Base-by-base conservation (phyloP, 2,113 vertebrate species). In the Malurus alboscapulatus region DNA sequence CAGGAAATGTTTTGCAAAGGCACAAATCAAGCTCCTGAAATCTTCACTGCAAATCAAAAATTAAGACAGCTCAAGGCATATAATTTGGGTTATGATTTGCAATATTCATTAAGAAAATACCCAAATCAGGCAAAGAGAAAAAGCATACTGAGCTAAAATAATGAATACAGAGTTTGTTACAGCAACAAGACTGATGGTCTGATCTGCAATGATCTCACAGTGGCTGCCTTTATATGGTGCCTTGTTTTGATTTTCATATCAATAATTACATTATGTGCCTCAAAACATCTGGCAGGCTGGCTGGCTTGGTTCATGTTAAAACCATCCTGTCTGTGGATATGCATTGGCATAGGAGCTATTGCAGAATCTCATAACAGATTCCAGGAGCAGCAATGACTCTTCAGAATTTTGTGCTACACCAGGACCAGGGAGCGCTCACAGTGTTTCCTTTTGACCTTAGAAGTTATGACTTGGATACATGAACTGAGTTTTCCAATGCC, bases 241-340 rank as follows among this genome's bases (percentile, higher is more conserved):
- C 77, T 93, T 96, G 91, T 95, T 96, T 96, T 87, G 69, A 93
- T 90, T 92, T 94, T 94, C 88, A 47, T 94, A 94, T 92, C 91
- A 95, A 94, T 96, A 93, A 95, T 95, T 88, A 78, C 68, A 92
- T 90, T 95, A 92, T 88, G 62, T 61, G 44, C 29, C 74, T 95
- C 69, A 84, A 94, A 93, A 96, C 50, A 79, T 76, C 84, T 92
- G 80, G 36, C 48, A 88, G 84, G 30, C 62, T 88, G 40, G 44
- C 50, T 67, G 69, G 83, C 30, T 71, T 87, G 53, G 67, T 47
- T 42, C 58, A 78, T n/a, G 73, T 65, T 86, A 75, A 93, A 95
- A 83, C 19, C 51, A 86, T 81, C 88, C 73, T 75, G 38, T 61
- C 73, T 88, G 73, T 88, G 92, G 73, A 84, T 68, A 90, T 29